Base-by-base conservation (phyloP, 1,140 invertebrate species). In the Penaeus indicus region DNA sequence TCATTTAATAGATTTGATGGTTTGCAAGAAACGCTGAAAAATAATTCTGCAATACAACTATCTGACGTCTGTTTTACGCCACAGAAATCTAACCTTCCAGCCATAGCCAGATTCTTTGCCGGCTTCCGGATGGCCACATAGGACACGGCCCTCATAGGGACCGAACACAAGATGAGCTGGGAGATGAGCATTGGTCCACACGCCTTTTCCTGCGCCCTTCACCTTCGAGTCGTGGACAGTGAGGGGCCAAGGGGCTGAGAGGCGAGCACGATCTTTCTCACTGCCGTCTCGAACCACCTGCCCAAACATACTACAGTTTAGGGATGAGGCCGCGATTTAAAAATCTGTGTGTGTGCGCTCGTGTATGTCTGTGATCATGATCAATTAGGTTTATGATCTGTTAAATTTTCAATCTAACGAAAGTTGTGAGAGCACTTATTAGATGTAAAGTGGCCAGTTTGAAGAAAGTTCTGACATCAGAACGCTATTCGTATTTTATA, bases 91-190 rank as follows among this genome's bases (percentile, higher is more conserved):
- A 47, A 85, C 84, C 75, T 27, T 21, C 87, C 90, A 86, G 2
- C 82, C 80, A 75, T 88, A 86, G 32, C 88, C 83, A 47, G 77
- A 89, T n/a, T 89, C 88, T 18, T 60, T 63, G 7, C 84, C 86
- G 16, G 32, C 88, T 27, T 83, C 60, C 22, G 77, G 75, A 32
- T 32, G 25, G 18, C 69, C 61, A 19, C 67, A 4, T 54, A 88
- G n/a, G 27, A 84, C 38, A 25, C 89, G 89, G 54, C 90, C 90
- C 54, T 88, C 80, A 84, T 91, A 91, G 0, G 91, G 90, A n/a
- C 91, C 91, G 83, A 91, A 90, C 62, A 89, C 38, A 22, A 88
- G 88, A 25, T 79, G 64, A 1, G 79, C 61, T 19, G 89, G 87
- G 19, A 91, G 82, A 11, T 80, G 42, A 25, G 67, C 79, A 64